Evolutionary conservation across 2,113 vertebrate species (phyloP), one percentile per base, ranked within the genome.

Genomic region (Alaudala cheleensis): DNA sequence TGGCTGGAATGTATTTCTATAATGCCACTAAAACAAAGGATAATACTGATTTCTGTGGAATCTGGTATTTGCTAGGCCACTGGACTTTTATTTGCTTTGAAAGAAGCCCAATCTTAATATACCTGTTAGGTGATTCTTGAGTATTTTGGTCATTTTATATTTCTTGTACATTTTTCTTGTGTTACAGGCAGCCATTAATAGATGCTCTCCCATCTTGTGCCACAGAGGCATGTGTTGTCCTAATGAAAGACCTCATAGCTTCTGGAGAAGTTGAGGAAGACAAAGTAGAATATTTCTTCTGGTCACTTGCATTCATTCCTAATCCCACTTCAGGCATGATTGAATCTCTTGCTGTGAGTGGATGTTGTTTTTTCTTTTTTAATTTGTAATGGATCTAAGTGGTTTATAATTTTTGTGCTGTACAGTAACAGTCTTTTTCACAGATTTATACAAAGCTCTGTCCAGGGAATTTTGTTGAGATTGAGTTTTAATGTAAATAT

Each of bases 201-300:
- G 98, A 99, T 23, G 98, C 98, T 39, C 96, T 99, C 70, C 98
- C 98, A 29, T 97, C 98, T 16, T 99, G 99, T 93, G 98, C 98
- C 66, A 98, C 98, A 14, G 98, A 99, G 94, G 96, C 97, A 31
- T 99, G 99, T 69, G 88, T 99, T 70, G 14, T 96, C 18, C 96
- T 99, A 60, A 97, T 98, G 97, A 98, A 92, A 51, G 98, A 98
- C 62, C 97, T 99, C 20, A 96, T 98, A 65, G 47, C 61, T 80
- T 97, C 93, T 1, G 90, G 91, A 74, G 98, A 99, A 94, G 67
- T 98, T 12, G 98, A 98, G 39, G 96, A 97, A 21, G 98, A 98
- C 5, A 97, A 96, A 93, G 69, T 82, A 23, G 95, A 97, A 14
- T 91, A 96, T 28, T 98, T 98, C 86, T 98, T 99, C 34, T 97